Evolutionary conservation across 2,797 vertebrate species (phyloP), one percentile per base, ranked within the genome.

Genomic region (Silurus lanzhouensis): DNA sequence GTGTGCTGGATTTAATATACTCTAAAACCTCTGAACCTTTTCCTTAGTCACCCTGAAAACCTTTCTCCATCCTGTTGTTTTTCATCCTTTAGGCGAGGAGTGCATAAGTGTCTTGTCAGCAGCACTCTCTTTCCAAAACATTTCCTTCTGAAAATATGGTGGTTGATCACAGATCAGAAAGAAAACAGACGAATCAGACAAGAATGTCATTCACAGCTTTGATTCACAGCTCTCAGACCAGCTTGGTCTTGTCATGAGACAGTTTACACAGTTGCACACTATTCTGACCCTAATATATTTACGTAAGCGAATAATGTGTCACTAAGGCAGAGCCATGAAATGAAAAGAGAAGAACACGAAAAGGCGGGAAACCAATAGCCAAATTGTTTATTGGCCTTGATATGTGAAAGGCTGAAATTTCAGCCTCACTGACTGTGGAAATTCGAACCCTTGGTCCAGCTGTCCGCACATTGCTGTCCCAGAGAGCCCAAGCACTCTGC

Each of bases 391-490:
- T 95, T 93, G 92, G 90, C 91, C 93, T 92, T 87, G 86, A 94
- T 94, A 93, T 94, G 88, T 92, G 89, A 83, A 92, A 90, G 92
- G 92, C 85, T 95, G 95, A 94, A 95, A 96, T 95, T 94, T 95
- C 94, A 95, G 93, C 93, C 93, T 92, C 80, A 15, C 91, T 90
- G 89, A 90, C 93, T 91, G 87, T 82, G 90, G 95, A 95, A 95
- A 95, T 93, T 91, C 84, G 89, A 95, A 94, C 93, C 86, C 71
- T 82, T 66, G 91, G 92, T 91, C 94, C 95, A 95, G 95, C 95
- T 95, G 95, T 94, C 93, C 82, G 83, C 88, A 87, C 61, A 77
- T 79, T 87, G 87, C 85, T 77, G 38, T 86, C 88, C 81, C 86
- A 88, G 75, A 84, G 84, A 74, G 72, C 70, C 83, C 58, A 81